These are phyloP conservation scores for Rhagophthalmus giganteus DNA, from an alignment of 2,888 invertebrate species.

Conservation along the genomic window DNA sequence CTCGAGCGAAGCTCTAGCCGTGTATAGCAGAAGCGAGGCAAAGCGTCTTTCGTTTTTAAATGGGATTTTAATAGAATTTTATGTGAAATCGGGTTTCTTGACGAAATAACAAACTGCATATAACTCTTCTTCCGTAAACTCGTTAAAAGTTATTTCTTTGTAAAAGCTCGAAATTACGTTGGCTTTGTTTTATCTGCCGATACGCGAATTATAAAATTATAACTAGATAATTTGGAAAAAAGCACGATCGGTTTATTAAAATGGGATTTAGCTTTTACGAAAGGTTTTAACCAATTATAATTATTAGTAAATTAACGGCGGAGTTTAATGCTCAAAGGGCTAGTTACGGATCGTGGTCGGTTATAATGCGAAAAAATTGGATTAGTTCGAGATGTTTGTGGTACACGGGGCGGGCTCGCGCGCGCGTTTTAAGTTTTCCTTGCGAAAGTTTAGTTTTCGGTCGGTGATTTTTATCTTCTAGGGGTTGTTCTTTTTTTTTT, in stretches of 20 bases:
- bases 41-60: too few relatives aligned
- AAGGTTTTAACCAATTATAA: conserved; percentile 27
- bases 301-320: neutral
- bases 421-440: too few relatives aligned
- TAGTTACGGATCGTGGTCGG: too few relatives aligned
- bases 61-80: too few relatives aligned
- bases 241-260: conserved; percentile 28
- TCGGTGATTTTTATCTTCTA: too few relatives aligned
- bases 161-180: conserved; percentile 22
- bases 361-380: too few relatives aligned
- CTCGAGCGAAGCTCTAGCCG: neutral
- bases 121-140: conserved; percentile 15
- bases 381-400: too few relatives aligned
- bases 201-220: conserved; percentile 25
- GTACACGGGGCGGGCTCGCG: too few relatives aligned
- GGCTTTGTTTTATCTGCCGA: conserved; percentile 14
- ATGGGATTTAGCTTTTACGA: conserved; percentile 22
- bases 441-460: too few relatives aligned
- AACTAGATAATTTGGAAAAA: conserved; percentile 29
- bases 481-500: too few relatives aligned
- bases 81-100: conserved; percentile 4
- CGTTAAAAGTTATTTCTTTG: conserved; percentile 30
- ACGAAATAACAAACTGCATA: conserved; percentile 19
- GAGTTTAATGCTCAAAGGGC: neutral
- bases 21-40: too few relatives aligned